Base-by-base conservation (phyloP, 2,113 vertebrate species). In the Ciconia maguari region DNA sequence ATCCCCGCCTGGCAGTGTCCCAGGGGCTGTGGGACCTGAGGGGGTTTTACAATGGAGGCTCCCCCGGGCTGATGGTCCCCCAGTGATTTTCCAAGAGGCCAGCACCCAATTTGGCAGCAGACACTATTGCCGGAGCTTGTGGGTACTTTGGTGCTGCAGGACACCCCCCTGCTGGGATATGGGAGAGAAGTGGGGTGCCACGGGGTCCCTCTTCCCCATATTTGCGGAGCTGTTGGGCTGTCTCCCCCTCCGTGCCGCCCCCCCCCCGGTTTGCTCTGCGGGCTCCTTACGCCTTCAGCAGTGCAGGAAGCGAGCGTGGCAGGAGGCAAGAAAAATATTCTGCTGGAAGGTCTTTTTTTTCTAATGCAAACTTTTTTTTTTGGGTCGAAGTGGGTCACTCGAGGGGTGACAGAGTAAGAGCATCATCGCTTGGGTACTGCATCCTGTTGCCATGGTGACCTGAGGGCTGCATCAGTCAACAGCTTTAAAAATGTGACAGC, bases 381-480 rank as follows among this genome's bases (percentile, higher is more conserved):
- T 41, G 26, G 54, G 51, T 89, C 76, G 96, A 98, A 97, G 16
- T 81, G 94, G 95, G 94, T 96, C 90, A 96, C 81, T 93, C 48
- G 26, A 85, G 91, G 96, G 96, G 90, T 94, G 94, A 93, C 88
- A 77, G 86, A 91, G 90, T 87, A 95, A 91, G 94, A 97, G 91
- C 95, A 87, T 79, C 96, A 83, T 74, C 0, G 32, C 89, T 96
- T 92, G 96, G 95, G 96, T 94, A 91, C 90, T 65, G 85, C 76
- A 83, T 95, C 95, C 84, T 1, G 96, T 98, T 97, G 96, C 97
- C 97, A 98, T 98, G 97, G 98, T 97, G 97, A 98, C 96, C 94
- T 0, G 4, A 95, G 94, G 97, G 92, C 92, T 87, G 85, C 75
- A 90, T 79, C 96, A 93, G 94, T 89, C 97, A 93, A 96, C 89